phyloP scores from a whole-genome alignment of 1,140 invertebrate genomes.

The Cydia fagiglandana region DNA sequence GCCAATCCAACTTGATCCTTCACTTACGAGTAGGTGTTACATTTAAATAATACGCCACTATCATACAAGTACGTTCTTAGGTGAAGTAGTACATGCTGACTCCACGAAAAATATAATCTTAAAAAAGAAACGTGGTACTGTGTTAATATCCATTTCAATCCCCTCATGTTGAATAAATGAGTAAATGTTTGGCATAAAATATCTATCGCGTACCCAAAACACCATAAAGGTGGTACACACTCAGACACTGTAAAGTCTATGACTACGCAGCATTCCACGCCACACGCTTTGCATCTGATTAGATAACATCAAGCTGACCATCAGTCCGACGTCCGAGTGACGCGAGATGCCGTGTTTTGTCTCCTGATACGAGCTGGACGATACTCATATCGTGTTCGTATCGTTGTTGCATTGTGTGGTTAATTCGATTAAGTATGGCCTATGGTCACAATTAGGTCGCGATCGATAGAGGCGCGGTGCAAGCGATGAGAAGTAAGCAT shows the following conservation, averaged over 20 bases:
- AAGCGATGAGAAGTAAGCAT: neutral
- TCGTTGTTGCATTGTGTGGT: neutral
- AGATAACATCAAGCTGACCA: conserved; percentile 22
- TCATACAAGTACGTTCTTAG: no score
- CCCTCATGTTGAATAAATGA: no score
- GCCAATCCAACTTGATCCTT: no score
- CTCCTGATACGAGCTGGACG: conserved; percentile 9
- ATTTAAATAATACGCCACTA: no score
- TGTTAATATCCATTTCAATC: no score
- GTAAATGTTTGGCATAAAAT: no score
- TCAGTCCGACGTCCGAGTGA: neutral
- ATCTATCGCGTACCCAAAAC: no score
- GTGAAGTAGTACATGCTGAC: no score
- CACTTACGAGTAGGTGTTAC: no score
- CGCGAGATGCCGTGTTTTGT: conserved; percentile 19
- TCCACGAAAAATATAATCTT: no score
- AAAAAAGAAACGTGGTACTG: no score
- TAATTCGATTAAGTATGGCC: conserved; percentile 28
- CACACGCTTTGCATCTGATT: conserved; percentile 21
- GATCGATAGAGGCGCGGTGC: conserved; percentile 14
- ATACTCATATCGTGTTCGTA: neutral
- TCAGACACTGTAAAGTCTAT: neutral
- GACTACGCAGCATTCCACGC: conserved; percentile 25
- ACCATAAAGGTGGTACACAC: neutral
- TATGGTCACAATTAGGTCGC: conserved; percentile 26